Evolutionary conservation across 1,140 invertebrate species (phyloP).

Genomic region (Magallana ariakensis): DNA sequence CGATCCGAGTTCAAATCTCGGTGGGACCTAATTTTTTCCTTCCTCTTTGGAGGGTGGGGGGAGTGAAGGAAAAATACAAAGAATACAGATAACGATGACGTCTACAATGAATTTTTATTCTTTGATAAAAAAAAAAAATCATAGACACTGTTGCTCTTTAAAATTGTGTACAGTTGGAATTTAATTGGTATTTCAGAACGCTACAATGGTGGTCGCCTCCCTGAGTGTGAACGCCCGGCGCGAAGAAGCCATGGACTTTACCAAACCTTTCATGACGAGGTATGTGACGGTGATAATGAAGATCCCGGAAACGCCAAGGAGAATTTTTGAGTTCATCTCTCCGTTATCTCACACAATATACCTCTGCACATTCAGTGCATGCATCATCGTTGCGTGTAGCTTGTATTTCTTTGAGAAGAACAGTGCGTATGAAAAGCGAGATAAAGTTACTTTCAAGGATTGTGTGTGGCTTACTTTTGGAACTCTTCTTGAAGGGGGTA

Average conservation of each 20-base stretch:
- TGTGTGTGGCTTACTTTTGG: slow-evolving; percentile 76
- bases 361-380: slow-evolving; percentile 70
- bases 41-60: too few species aligned
- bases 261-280: slow-evolving; percentile 74
- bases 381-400: slow-evolving; percentile 91
- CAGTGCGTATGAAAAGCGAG: slow-evolving; percentile 86
- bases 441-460: slow-evolving; percentile 65
- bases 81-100: too few species aligned
- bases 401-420: slow-evolving; percentile 90
- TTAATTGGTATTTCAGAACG: slow-evolving; percentile 64
- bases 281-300: slow-evolving; percentile 71
- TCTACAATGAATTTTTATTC: too few species aligned
- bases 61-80: too few species aligned
- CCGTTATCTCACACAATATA: slow-evolving; percentile 90
- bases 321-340: slow-evolving; percentile 96
- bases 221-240: slow-evolving; percentile 70
- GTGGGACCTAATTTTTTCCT: slow-evolving; percentile 26
- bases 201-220: slow-evolving; percentile 72
- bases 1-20: slow-evolving; percentile 82
- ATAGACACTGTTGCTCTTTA: too few species aligned
- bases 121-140: too few species aligned
- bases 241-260: slow-evolving; percentile 74
- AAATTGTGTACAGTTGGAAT: too few species aligned
- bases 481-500: slow-evolving; percentile 68
- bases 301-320: slow-evolving; percentile 61